Percentiles rank a stretch among this genome's conserved stretches.
These are phyloP conservation scores for Falco biarmicus DNA, from an alignment of 2,797 vertebrate species.

Conservation along the genomic window DNA sequence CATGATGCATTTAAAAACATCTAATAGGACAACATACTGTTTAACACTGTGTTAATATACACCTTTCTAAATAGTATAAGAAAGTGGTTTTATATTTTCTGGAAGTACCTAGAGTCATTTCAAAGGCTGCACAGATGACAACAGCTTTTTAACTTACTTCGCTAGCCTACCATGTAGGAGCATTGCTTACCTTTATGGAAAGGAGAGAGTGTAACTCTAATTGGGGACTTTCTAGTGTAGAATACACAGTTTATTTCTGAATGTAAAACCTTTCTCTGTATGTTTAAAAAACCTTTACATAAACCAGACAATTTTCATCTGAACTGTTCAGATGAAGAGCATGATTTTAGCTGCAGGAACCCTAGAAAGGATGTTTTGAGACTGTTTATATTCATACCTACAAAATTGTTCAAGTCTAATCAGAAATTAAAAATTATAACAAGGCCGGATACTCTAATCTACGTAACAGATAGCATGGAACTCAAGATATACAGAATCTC, in stretches of 20 bases:
- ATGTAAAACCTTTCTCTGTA: not conserved
- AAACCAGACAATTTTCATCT: slow-evolving; percentile 9
- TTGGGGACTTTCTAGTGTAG: not conserved
- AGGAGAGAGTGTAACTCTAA: not conserved
- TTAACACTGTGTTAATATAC: not conserved
- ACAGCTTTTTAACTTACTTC: not conserved
- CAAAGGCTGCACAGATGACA: not conserved
- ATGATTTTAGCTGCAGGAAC: slow-evolving; percentile 9
- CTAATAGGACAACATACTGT: no score
- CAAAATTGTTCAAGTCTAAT: not conserved
- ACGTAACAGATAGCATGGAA: not conserved
- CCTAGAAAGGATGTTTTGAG: not conserved
- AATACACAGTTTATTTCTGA: slow-evolving; percentile 15
- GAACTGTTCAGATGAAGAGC: slow-evolving; percentile 10
- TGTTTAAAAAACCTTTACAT: slow-evolving; percentile 11
- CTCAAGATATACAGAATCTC: not conserved
- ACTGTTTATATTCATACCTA: not conserved
- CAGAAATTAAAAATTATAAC: not conserved
- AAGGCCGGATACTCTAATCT: not conserved
- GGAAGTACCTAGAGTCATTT: not conserved
- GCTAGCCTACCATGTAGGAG: not conserved
- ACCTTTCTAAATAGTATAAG: not conserved
- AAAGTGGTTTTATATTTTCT: not conserved
- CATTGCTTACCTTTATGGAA: not conserved
- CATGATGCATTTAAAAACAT: not conserved